Percentiles rank a stretch among this genome's conserved stretches.
Conservation (phyloP, 37 sponge, comb jelly and placozoan species). For the Spongilla lacustris region DNA sequence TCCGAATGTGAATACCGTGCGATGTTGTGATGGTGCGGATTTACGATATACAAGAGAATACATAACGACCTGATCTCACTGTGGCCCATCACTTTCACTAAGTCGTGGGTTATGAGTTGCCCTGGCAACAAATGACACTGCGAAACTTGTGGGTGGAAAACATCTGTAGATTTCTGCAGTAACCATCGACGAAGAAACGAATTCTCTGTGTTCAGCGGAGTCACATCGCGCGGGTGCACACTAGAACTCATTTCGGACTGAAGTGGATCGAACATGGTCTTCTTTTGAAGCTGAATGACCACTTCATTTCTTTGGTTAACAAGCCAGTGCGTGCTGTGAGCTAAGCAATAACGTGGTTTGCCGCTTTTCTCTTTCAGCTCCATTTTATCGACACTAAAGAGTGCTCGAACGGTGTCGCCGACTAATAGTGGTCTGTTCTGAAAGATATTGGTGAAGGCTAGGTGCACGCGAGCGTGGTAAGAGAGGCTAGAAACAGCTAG, state of each 20-base stretch:
- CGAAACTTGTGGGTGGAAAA: not conserved
- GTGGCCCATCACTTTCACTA: conserved; percentile 13
- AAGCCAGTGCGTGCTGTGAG: conserved; percentile 26
- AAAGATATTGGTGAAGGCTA: conserved; percentile 14
- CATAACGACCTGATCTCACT: conserved; percentile 26
- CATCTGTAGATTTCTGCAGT: conserved; percentile 8
- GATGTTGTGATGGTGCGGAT: conserved; percentile 58
- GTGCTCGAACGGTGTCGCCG: conserved; percentile 26
- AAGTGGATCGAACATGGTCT: conserved; percentile 35
- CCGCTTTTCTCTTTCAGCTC: not conserved
- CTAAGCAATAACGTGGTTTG: conserved; percentile 24
- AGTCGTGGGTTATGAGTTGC: conserved; percentile 34
- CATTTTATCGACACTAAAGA: conserved; percentile 7
- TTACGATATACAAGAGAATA: conserved; percentile 21
- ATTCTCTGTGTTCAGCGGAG: not conserved
- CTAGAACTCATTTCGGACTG: not conserved
- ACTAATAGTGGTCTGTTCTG: conserved; percentile 15
- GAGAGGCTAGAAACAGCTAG: conserved; percentile 16
- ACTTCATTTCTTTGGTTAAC: conserved; percentile 31
- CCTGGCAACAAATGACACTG: conserved; percentile 15
- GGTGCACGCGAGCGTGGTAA: conserved; percentile 30
- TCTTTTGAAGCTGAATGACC: conserved; percentile 25
- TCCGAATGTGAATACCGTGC: conserved; percentile 34
- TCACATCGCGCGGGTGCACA: too few species aligned
- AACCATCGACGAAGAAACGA: not conserved